phyloP scores from a whole-genome alignment of 53 echinoderm and acorn worm genomes.

The Antedon mediterranea region DNA sequence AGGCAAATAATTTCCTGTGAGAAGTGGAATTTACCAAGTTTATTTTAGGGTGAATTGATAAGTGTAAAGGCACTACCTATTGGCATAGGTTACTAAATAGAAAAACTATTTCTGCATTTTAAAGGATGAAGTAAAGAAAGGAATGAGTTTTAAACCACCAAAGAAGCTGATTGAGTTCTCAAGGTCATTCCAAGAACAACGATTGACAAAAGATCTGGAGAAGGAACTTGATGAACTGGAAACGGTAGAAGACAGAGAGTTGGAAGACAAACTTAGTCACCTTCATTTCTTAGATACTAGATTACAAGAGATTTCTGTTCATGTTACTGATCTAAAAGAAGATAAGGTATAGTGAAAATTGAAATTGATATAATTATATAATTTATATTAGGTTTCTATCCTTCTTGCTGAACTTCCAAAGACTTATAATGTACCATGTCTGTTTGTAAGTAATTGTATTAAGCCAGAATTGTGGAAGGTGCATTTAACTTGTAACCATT shows the following conservation, averaged over 20 bases:
- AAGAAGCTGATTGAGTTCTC: slow-evolving; percentile 94
- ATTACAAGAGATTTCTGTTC: slow-evolving; percentile 64
- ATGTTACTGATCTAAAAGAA: slow-evolving; percentile 57
- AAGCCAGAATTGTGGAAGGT: too few species aligned
- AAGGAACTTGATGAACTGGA: slow-evolving; percentile 64
- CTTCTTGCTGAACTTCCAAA: too few species aligned
- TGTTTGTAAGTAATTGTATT: too few species aligned
- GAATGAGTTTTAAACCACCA: slow-evolving; percentile 42
- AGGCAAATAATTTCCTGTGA: too few species aligned
- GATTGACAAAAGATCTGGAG: slow-evolving; percentile 46
- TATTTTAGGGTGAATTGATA: too few species aligned
- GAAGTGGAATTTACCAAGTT: too few species aligned
- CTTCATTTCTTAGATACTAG: slow-evolving; percentile 57
- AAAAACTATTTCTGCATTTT: too few species aligned
- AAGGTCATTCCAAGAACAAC: slow-evolving; percentile 62
- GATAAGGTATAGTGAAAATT: slow-evolving; percentile 84
- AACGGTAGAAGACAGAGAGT: slow-evolving; percentile 66
- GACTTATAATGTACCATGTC: too few species aligned
- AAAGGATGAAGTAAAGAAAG: slow-evolving; percentile 56
- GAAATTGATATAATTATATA: not conserved
- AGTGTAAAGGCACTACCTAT: too few species aligned
- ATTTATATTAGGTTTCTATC: not conserved
- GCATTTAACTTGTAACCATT: too few species aligned
- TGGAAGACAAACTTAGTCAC: slow-evolving; percentile 74
- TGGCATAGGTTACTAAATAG: too few species aligned